Percentiles rank a stretch among this genome's conserved stretches.
Evolutionary conservation across 1,140 invertebrate species (phyloP).

Genomic region (Belonocnema kinseyi): DNA sequence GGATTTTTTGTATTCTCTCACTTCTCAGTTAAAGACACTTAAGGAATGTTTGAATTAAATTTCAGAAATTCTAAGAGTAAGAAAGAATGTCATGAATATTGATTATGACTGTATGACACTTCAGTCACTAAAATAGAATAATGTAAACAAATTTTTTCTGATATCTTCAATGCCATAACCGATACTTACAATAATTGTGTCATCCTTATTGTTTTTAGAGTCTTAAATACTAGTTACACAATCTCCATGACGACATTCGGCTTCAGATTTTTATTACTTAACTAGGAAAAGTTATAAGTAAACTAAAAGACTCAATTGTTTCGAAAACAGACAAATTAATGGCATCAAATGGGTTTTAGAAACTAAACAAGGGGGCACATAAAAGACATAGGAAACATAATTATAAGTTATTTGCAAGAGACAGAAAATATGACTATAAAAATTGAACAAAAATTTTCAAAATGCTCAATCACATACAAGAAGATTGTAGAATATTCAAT

Average conservation of each 20-base stretch:
- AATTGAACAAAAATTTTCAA: too few relatives aligned
- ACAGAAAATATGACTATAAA: too few relatives aligned
- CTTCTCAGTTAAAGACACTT: too few relatives aligned
- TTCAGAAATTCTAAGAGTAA: not conserved
- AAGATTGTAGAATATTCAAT: too few relatives aligned
- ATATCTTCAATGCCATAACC: not conserved
- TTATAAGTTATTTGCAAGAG: too few relatives aligned
- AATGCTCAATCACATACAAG: too few relatives aligned
- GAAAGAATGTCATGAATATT: not conserved
- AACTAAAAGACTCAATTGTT: not conserved
- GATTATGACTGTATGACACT: not conserved
- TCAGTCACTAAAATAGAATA: not conserved
- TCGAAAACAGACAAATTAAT: too few relatives aligned
- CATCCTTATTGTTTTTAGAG: not conserved
- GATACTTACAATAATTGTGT: conserved; percentile 7
- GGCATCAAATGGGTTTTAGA: too few relatives aligned
- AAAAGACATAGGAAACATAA: too few relatives aligned
- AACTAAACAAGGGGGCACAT: too few relatives aligned
- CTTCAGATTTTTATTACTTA: not conserved
- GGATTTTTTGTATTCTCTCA: too few relatives aligned
- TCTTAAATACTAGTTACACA: not conserved
- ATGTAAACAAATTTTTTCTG: not conserved
- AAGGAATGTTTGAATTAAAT: not conserved
- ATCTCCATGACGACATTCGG: not conserved
- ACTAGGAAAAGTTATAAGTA: too few relatives aligned